phyloP scores from a whole-genome alignment of 2,797 vertebrate species.

The Chelonia mydas region DNA sequence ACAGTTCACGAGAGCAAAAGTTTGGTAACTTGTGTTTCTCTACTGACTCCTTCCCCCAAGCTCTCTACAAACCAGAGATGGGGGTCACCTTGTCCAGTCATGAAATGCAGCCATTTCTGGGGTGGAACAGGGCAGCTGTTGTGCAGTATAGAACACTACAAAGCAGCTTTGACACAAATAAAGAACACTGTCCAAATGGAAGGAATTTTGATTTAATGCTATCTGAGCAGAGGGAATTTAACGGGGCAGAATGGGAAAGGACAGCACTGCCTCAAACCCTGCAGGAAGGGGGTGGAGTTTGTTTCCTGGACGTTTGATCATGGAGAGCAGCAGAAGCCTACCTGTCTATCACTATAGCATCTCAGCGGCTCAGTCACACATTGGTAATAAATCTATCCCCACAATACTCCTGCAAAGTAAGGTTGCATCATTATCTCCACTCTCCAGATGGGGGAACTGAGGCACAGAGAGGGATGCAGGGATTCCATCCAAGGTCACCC shows the following conservation, averaged over 20 bases:
- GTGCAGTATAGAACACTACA: background rate
- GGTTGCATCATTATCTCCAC: background rate
- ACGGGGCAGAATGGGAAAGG: background rate
- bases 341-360: background rate
- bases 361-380: background rate
- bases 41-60: background rate
- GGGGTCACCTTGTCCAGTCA: background rate
- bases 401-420: too few species aligned
- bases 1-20: background rate
- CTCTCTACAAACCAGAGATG: background rate
- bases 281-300: background rate
- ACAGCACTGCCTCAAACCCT: background rate
- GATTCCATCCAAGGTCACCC: background rate
- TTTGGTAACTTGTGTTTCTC: background rate
- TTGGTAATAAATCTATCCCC: background rate
- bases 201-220: background rate
- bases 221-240: background rate
- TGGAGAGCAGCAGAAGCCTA: background rate
- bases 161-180: background rate
- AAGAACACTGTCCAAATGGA: background rate
- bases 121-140: background rate
- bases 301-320: background rate
- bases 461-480: background rate
- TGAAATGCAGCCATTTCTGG: background rate
- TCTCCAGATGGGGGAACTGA: background rate